A percentile compares a stretch with the other conserved stretches of the same genome.
Evolutionary conservation across 2,888 invertebrate genomes (phyloP).

Genomic region (Neria commutata): DNA sequence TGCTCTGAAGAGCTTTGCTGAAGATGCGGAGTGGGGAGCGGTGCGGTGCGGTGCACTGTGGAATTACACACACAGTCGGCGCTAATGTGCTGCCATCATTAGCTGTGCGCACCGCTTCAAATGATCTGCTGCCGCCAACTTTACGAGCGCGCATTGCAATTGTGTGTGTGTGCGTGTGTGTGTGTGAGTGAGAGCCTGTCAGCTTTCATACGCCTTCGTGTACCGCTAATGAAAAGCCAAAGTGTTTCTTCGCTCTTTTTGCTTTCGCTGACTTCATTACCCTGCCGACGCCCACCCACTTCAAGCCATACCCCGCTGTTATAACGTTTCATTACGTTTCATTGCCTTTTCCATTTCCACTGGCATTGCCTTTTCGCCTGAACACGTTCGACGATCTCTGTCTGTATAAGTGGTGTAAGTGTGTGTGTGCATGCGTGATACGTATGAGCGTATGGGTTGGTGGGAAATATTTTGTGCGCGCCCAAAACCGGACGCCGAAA

Average conservation of each 20-base stretch:
- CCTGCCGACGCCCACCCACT: not conserved
- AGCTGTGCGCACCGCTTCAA: not conserved
- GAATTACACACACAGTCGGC: slow-evolving; percentile 23
- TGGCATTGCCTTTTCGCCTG: not conserved
- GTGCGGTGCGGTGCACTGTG: too few species aligned
- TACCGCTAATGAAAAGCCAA: slow-evolving; percentile 20
- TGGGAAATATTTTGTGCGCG: too few species aligned
- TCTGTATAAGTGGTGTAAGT: too few species aligned
- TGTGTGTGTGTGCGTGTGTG: too few species aligned
- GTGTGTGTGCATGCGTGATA: too few species aligned
- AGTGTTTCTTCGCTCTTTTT: slow-evolving; percentile 18
- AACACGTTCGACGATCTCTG: slow-evolving; percentile 1
- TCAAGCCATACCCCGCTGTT: not conserved
- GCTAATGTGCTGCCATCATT: slow-evolving; percentile 21
- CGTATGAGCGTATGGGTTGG: too few species aligned
- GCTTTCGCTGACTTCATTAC: slow-evolving; percentile 6
- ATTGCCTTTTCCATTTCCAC: not conserved
- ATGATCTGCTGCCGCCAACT: slow-evolving; percentile 7
- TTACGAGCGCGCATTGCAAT: too few species aligned
- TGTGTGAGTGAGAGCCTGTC: too few species aligned
- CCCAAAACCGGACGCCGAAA: too few species aligned
- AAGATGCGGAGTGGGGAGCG: slow-evolving; percentile 9
- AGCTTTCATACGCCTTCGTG: not conserved
- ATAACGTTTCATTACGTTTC: slow-evolving; percentile 5
- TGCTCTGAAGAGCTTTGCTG: not conserved